Base-by-base conservation (phyloP, 2,797 vertebrate genomes). In the Eulemur albifrons region DNA sequence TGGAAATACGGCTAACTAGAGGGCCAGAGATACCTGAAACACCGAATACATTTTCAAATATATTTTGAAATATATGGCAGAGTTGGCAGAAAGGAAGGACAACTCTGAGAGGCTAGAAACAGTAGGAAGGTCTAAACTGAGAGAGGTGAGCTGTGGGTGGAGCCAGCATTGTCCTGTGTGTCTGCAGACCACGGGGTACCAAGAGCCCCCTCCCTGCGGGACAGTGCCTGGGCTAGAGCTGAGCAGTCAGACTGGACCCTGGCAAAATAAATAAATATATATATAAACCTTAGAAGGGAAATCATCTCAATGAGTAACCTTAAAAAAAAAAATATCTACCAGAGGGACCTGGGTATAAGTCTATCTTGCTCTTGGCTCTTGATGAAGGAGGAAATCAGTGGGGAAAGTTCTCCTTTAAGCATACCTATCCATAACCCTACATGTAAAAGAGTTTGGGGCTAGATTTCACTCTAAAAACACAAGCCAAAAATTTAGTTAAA, bases 401-500 rank as follows among this genome's bases (percentile, higher is more conserved):
- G 54, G n/a, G 32, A 10, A 80, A 80, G 30, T 4, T 45, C 20
- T 90, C 13, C 38, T 91, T 52, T 70, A n/a, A 95, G 35, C 70
- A 77, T 88, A 90, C 45, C 17, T 77, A 80, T 65, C 77, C 79
- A 45, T 61, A 89, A 67, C 7, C 52, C 20, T 40, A 9, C 12
- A 75, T 6, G 85, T 93, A 35, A 67, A 72, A 92, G 23, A 30
- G 13, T 61, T 88, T 11, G 2, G 21, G 40, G 4, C 65, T 92
- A 8, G 61, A 86, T 70, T 70, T 75, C 15, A n/a, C 3, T 79
- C 45, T 32, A 90, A 92, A 93, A 82, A 32, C 23, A 9, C 63
- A 76, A 96, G 15, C 27, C 72, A 50, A 32, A 90, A 70, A 83
- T 50, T 38, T 27, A 27, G 20, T 86, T 85, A 57, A 54, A 87